phyloP scores from a whole-genome alignment of 2,797 vertebrate genomes.

The Coluber constrictor region DNA sequence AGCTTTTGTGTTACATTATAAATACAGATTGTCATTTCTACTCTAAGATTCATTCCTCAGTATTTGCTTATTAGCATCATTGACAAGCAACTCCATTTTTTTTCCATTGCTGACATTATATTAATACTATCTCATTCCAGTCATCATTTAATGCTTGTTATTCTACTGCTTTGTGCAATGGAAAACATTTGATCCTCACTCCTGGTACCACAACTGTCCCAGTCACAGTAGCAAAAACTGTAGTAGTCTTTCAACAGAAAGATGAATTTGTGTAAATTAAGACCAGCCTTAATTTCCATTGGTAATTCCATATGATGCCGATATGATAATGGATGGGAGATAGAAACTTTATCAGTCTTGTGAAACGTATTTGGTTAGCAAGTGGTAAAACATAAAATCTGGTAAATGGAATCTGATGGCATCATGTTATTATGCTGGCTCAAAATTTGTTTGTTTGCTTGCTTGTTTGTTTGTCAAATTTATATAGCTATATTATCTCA shows the following conservation, averaged over 20 bases:
- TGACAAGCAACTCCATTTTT: neutral
- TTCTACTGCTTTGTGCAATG: neutral
- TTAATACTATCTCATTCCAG: neutral
- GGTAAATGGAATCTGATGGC: neutral
- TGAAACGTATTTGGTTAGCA: neutral
- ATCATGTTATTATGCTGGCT: neutral
- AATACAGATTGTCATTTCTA: neutral
- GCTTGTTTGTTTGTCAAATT: neutral
- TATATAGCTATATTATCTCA: neutral
- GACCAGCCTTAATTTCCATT: neutral
- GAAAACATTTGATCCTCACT: neutral
- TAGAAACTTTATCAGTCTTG: neutral
- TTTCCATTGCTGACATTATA: neutral
- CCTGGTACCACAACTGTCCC: neutral
- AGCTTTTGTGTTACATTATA: neutral
- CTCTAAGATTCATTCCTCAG: neutral
- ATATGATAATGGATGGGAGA: neutral
- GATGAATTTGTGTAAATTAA: neutral
- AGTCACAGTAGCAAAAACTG: neutral
- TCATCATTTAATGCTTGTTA: neutral
- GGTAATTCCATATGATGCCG: neutral
- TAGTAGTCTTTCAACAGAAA: neutral
- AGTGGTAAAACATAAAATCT: neutral
- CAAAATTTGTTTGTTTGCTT: neutral
- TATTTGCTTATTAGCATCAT: neutral